Evolutionary conservation across 1,140 invertebrate genomes (phyloP).

Genomic region (Bombus pascuorum): DNA sequence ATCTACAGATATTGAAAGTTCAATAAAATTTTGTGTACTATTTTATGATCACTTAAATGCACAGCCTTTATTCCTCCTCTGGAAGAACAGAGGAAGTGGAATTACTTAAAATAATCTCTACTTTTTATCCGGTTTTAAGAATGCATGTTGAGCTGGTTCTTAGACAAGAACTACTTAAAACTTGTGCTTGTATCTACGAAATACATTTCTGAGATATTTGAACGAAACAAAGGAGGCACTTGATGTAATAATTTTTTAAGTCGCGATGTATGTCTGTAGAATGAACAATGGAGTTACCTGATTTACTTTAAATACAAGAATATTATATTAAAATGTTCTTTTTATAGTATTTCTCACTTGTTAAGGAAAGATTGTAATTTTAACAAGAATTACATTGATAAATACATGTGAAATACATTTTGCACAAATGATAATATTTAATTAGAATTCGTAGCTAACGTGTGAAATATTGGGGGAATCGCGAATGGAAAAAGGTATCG

Average conservation of each 20-base stretch:
- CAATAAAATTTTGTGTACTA: background rate
- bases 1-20: background rate
- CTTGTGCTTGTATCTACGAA: constrained; percentile 1
- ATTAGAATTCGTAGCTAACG: background rate
- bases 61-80: background rate
- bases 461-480: background rate
- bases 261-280: background rate
- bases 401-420: background rate
- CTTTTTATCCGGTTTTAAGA: constrained; percentile 8
- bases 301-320: background rate
- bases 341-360: background rate
- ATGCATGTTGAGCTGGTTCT: background rate
- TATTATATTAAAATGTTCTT: background rate
- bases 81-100: background rate
- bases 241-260: background rate
- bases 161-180: constrained; percentile 22
- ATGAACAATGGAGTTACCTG: background rate
- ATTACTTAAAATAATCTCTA: constrained; percentile 9
- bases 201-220: background rate
- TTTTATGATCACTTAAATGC: background rate
- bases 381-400: background rate
- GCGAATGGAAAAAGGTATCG: background rate
- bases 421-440: background rate
- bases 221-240: no score
- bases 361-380: background rate